Percentiles rank a stretch among this genome's conserved stretches.
Evolutionary conservation across 2,113 vertebrate species (phyloP).

Genomic region (Lycaon pictus): DNA sequence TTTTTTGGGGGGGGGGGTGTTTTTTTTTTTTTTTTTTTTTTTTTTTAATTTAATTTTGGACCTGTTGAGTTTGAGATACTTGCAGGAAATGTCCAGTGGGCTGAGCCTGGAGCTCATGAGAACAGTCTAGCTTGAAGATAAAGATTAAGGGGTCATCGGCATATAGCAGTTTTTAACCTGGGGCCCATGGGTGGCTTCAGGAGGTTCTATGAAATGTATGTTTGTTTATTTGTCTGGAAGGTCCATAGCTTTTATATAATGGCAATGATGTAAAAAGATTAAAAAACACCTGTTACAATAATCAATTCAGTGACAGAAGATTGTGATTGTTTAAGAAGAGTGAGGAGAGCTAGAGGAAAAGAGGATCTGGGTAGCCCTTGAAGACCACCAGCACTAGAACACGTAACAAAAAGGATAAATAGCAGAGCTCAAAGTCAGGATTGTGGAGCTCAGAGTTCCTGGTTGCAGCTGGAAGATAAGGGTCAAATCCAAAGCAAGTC

Average conservation of each 20-base stretch:
- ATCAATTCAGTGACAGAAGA: background rate
- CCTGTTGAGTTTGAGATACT: constrained; percentile 31
- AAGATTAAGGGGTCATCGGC: background rate
- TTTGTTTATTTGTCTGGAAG: background rate
- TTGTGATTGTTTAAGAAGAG: background rate
- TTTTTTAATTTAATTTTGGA: background rate
- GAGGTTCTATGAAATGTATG: background rate
- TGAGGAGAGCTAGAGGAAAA: background rate
- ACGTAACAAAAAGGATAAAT: background rate
- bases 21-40: no score
- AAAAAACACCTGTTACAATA: background rate
- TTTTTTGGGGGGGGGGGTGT: no score
- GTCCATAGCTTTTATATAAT: constrained; percentile 45
- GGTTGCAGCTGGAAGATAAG: background rate
- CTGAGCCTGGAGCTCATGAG: background rate
- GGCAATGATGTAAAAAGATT: constrained; percentile 13
- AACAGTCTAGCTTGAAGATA: background rate
- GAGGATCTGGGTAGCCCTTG: background rate
- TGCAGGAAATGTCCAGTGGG: background rate
- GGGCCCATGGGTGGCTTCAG: background rate
- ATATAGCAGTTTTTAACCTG: background rate
- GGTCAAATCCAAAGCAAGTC: background rate
- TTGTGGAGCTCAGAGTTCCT: background rate
- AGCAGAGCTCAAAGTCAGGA: background rate
- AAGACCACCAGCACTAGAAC: background rate